Conservation (phyloP, 2,888 invertebrate species). For the Epinotia bilunana region DNA sequence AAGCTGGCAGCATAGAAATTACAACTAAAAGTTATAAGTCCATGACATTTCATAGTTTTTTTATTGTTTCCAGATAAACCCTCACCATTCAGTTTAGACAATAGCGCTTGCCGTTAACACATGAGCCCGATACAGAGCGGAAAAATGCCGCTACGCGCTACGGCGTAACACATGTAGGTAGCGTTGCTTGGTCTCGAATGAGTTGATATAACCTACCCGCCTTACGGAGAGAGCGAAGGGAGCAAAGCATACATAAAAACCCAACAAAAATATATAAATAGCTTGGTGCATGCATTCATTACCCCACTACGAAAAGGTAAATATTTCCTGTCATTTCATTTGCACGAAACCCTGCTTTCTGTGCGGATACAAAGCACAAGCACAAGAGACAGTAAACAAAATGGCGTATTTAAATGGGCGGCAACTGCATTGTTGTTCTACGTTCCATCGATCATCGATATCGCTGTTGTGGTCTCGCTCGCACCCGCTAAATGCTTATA, state of each 20-base stretch:
- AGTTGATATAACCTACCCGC: too few relatives aligned
- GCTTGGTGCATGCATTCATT: constrained; percentile 53
- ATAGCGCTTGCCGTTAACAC: too few relatives aligned
- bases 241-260: neutral
- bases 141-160: too few relatives aligned
- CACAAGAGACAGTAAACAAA: constrained; percentile 79
- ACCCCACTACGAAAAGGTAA: constrained; percentile 65
- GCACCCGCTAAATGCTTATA: constrained; percentile 59
- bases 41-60: too few relatives aligned
- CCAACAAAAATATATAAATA: constrained; percentile 26
- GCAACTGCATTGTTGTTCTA: constrained; percentile 72
- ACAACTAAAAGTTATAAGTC: too few relatives aligned
- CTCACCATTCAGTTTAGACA: too few relatives aligned
- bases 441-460: constrained; percentile 48
- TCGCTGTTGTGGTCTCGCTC: constrained; percentile 63
- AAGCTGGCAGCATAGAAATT: too few relatives aligned
- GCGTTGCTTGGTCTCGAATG: too few relatives aligned
- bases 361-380: constrained; percentile 71
- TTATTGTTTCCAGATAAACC: too few relatives aligned
- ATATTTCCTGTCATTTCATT: constrained; percentile 81
- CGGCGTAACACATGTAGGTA: too few relatives aligned
- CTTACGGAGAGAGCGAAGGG: neutral
- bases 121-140: too few relatives aligned
- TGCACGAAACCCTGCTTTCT: constrained; percentile 78
- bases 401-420: constrained; percentile 85